Conservation (phyloP, 30 jellyfish, hydroid and myxozoan genomes). For the Sanderia malayensis region DNA sequence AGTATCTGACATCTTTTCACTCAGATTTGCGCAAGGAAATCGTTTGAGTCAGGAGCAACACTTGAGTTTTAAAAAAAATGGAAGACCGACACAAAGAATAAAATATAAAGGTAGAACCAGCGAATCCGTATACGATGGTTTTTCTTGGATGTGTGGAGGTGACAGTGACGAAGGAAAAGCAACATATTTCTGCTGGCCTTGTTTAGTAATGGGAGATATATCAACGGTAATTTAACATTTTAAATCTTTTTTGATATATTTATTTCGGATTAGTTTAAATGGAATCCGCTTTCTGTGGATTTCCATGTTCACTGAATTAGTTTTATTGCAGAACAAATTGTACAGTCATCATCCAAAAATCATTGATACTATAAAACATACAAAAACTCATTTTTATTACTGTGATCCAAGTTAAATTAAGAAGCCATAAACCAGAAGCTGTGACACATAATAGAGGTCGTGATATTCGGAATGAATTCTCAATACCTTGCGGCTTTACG, state of each 20-base stretch:
- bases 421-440: too few species aligned
- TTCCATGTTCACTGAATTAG: too few species aligned
- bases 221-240: conserved; percentile 30
- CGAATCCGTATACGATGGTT: conserved; percentile 9
- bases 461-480: too few species aligned
- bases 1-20: conserved; percentile 19
- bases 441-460: too few species aligned
- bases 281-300: too few species aligned
- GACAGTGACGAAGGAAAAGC: conserved; percentile 42
- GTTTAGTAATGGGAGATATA: conserved; percentile 54
- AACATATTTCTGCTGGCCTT: conserved; percentile 54
- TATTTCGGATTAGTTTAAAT: not conserved
- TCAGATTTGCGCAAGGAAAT: conserved; percentile 20
- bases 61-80: conserved; percentile 36
- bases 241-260: not conserved
- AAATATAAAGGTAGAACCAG: conserved; percentile 41
- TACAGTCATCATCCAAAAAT: not conserved
- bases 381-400: not conserved
- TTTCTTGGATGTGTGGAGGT: conserved; percentile 48
- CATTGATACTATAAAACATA: not conserved
- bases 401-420: not conserved
- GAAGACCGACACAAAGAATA: conserved; percentile 48
- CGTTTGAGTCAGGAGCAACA: conserved; percentile 27
- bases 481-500: too few species aligned
- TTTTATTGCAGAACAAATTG: too few species aligned